phyloP scores from a whole-genome alignment of 2,113 vertebrate genomes.

The Argyrosomus japonicus region DNA sequence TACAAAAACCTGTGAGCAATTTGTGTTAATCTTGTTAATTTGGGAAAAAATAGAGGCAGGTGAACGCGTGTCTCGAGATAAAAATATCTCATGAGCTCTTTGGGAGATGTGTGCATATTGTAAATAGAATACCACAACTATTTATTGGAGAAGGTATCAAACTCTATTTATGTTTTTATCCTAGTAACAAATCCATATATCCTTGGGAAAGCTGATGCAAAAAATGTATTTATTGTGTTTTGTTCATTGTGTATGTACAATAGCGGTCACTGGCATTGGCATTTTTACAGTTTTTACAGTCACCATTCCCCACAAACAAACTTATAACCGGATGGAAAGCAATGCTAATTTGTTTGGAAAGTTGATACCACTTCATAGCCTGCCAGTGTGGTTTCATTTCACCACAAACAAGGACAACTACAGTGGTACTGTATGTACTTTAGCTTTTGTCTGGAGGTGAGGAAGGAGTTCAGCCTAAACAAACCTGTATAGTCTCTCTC shows the following conservation, averaged over 20 bases:
- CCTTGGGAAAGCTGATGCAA: conserved; percentile 71
- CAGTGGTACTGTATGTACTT: conserved; percentile 54
- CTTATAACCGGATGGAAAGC: conserved; percentile 43
- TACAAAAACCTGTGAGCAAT: conserved; percentile 50
- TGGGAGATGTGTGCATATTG: conserved; percentile 88
- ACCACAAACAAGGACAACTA: conserved; percentile 54
- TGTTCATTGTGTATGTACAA: conserved; percentile 63
- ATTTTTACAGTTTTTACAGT: conserved; percentile 45
- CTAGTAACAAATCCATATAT: conserved; percentile 75
- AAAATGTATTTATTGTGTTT: conserved; percentile 85
- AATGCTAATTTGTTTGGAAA: conserved; percentile 61
- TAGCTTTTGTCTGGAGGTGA: conserved; percentile 62
- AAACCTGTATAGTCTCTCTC: conserved; percentile 52
- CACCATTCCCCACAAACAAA: conserved; percentile 23
- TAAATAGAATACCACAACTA: conserved; percentile 91
- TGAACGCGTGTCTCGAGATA: conserved; percentile 44
- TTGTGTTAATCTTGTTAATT: conserved; percentile 48
- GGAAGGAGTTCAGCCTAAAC: conserved; percentile 69
- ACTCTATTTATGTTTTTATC: conserved; percentile 90
- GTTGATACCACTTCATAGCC: conserved; percentile 49
- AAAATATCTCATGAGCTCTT: conserved; percentile 60
- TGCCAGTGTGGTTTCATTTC: conserved; percentile 44
- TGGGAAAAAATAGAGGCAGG: conserved; percentile 37
- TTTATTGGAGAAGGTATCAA: conserved; percentile 91
- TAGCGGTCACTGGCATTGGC: conserved; percentile 53